phyloP scores from a whole-genome alignment of 2,888 invertebrate species.

The Eledone cirrhosa region DNA sequence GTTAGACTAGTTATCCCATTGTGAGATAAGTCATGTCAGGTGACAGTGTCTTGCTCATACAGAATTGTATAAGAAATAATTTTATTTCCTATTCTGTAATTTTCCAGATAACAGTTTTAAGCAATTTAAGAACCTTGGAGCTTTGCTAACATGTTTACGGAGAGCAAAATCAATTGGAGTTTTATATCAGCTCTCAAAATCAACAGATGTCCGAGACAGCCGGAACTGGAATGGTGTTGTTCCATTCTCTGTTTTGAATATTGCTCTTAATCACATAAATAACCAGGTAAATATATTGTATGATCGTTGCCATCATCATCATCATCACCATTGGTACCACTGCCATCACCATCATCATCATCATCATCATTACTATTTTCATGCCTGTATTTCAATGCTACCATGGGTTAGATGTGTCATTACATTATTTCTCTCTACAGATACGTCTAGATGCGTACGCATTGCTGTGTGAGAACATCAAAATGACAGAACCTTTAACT shows the following conservation, averaged over 20 bases:
- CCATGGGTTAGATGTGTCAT: neutral
- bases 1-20: too few species aligned
- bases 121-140: slow-evolving; percentile 42
- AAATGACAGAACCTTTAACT: slow-evolving; percentile 76
- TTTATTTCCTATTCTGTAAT: too few species aligned
- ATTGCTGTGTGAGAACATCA: slow-evolving; percentile 78
- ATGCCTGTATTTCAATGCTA: too few species aligned
- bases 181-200: slow-evolving; percentile 35
- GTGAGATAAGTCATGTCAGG: too few species aligned
- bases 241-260: slow-evolving; percentile 69
- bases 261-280: slow-evolving; percentile 72
- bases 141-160: slow-evolving; percentile 59
- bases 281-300: slow-evolving; percentile 72
- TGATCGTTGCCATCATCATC: too few species aligned
- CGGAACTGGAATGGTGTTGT: slow-evolving; percentile 66
- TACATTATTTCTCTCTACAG: slow-evolving; percentile 66
- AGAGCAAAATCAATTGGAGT: slow-evolving; percentile 55
- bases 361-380: too few species aligned
- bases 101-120: too few species aligned
- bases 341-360: too few species aligned
- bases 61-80: too few species aligned
- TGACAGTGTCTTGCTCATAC: too few species aligned
- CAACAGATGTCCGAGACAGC: neutral
- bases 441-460: slow-evolving; percentile 76
- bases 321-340: too few species aligned